Conservation (phyloP, 2,888 invertebrate genomes). For the Stenodera caucasica region DNA sequence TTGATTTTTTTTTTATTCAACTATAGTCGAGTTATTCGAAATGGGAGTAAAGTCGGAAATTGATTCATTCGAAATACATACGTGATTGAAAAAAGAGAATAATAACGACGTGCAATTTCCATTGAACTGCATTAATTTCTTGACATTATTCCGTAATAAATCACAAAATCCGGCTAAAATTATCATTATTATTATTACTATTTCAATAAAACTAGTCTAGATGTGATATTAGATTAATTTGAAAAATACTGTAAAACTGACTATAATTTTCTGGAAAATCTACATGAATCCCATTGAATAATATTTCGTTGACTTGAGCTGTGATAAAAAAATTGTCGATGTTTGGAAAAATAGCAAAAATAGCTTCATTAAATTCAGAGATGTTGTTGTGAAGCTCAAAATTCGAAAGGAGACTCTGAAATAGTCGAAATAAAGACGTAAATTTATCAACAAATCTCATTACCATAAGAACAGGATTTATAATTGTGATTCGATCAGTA, state of each 20-base stretch:
- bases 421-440: neutral
- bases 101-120: neutral
- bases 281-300: constrained; percentile 29
- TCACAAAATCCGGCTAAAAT: neutral
- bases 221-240: neutral
- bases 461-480: constrained; percentile 10
- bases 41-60: too few species aligned
- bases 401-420: neutral
- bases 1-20: neutral
- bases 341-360: neutral
- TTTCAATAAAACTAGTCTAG: too few species aligned
- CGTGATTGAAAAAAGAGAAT: constrained; percentile 1
- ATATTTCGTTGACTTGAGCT: neutral
- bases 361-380: neutral
- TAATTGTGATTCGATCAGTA: neutral
- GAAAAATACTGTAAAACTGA: neutral
- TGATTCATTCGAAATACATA: too few species aligned
- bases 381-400: neutral
- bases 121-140: neutral
- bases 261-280: constrained; percentile 48
- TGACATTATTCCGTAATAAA: neutral
- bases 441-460: neutral
- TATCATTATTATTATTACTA: too few species aligned
- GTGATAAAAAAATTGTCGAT: neutral
- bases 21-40: too few species aligned